Evolutionary conservation across 2,797 vertebrate species (phyloP), one percentile per base, ranked within the genome.

Genomic region (Anas acuta): DNA sequence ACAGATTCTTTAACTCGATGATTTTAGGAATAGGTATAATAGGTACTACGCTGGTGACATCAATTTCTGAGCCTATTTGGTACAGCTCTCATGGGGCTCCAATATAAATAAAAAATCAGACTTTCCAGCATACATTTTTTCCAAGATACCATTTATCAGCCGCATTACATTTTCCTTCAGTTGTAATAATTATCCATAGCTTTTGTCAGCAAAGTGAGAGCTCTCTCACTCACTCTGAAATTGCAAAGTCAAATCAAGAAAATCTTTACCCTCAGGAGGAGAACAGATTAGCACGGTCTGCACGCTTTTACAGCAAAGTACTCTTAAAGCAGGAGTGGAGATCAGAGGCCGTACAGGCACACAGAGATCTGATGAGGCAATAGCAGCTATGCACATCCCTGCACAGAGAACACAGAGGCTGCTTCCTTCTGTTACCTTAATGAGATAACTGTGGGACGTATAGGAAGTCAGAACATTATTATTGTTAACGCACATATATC

Each of bases 141-240:
- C 71, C 22, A 39, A 67, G 54, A 11, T 64, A 82, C 41, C 82
- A 13, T 86, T 92, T 84, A 57, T 86, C 35, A 94, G 30, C 10
- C 18, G 18, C 35, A 45, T 49, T 32, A 84, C 82, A 93, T 84
- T 53, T 23, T 35, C 25, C 65, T 79, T 84, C n/a, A 65, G 70
- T 39, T 73, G 11, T 64, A 56, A 37, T 39, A 51, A 73, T 70
- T 73, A 62, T 39, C 43, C 15, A 54, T 6, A 67, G 17, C 23
- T 82, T 82, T 82, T 76, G 33, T 64, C 56, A 84, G 53, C 47
- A 43, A 61, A 43, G 23, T 45, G 41, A 60, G 53, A 87, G 32
- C 32, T 84, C 30, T 75, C 74, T 90, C 64, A 80, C 69, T 89
- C 51, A 61, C 41, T 65, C 60, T 47, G 56, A 66, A 86, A 86